Base-by-base conservation (phyloP, 2,888 invertebrate species). In the Coelopa pilipes region DNA sequence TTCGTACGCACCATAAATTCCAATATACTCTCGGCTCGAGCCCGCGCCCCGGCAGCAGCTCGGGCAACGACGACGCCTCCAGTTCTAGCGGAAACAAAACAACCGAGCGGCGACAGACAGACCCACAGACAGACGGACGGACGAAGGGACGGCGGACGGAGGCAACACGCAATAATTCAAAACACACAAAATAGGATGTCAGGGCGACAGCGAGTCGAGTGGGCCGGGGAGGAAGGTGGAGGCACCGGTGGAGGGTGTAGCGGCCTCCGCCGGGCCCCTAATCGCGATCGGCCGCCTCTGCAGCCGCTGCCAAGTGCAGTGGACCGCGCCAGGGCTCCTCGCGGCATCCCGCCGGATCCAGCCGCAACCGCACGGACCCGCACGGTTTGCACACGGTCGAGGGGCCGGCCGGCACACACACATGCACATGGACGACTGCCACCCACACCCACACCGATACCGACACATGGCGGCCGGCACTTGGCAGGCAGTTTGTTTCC, bases 1-100 rank as follows among this genome's bases (percentile, higher is more conserved):
- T 78, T 78, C 77, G 74, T 78, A 79, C 77, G 80, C 79, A 77
- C 77, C 79, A 79, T 80, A 80, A 80, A 80, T 80, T 77, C 78
- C 78, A 77, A 80, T 80, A 73, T 46, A 73, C 47, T 71, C 60
- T 65, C 50, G 71, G 4, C 34, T 34, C 34, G n/a, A 34, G 4
- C 34, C 34, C 7, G 4, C 60, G 60, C 24, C 19, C 63, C 63
- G 17, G 55, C 50, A 46, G 34, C 34, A 7, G 7, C 63, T 63
- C 19, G 67, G 67, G 59, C 60, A 65, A 60, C 47, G 53, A 67
- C 59, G 67, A 66, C 65, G 50, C n/a, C 49, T 49, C 15, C 60
- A 21, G 50, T 45, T 46, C 55, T 45, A 69, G 46, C 65, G 45
- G 53, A 46, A 50, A 53, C 70, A 50, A 45, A 17, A 50, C 46